phyloP scores from a whole-genome alignment of 1,140 invertebrate genomes.

The Venturia canescens region DNA sequence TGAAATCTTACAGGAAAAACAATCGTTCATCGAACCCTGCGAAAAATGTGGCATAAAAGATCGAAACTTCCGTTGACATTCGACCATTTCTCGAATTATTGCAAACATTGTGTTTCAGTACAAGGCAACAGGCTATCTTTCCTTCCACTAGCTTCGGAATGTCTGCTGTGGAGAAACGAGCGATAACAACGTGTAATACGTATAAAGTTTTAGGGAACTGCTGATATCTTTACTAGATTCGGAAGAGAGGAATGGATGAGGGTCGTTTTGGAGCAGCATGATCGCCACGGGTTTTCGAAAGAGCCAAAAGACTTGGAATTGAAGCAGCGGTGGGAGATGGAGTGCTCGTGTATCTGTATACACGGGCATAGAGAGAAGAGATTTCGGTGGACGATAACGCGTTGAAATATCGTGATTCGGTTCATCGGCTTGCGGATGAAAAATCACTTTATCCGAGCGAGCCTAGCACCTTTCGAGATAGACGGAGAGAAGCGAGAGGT shows the following conservation, averaged over 20 bases:
- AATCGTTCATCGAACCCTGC: background rate
- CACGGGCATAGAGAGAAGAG: constrained; percentile 33
- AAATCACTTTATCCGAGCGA: constrained; percentile 57
- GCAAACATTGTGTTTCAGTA: background rate
- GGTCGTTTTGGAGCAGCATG: constrained; percentile 20
- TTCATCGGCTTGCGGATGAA: constrained; percentile 61
- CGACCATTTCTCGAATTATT: background rate
- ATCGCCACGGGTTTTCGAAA: constrained; percentile 22
- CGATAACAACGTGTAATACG: background rate
- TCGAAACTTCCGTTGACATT: background rate
- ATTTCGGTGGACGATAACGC: constrained; percentile 58
- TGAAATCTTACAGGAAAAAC: too few species aligned
- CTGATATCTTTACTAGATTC: constrained; percentile 16
- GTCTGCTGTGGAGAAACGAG: background rate
- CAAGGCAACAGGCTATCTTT: constrained; percentile 1
- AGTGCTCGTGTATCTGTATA: background rate
- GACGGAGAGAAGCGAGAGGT: constrained; percentile 9
- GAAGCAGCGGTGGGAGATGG: background rate
- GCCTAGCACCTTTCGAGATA: constrained; percentile 14
- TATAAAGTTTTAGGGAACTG: background rate
- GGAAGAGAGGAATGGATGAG: constrained; percentile 24
- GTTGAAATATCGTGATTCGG: constrained; percentile 65
- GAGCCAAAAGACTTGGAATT: background rate
- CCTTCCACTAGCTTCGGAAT: constrained; percentile 28
- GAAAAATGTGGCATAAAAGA: background rate